These are phyloP conservation scores for Exaiptasia diaphana DNA, from an alignment of 64 coral and sea anemone species.

Conservation along the genomic window DNA sequence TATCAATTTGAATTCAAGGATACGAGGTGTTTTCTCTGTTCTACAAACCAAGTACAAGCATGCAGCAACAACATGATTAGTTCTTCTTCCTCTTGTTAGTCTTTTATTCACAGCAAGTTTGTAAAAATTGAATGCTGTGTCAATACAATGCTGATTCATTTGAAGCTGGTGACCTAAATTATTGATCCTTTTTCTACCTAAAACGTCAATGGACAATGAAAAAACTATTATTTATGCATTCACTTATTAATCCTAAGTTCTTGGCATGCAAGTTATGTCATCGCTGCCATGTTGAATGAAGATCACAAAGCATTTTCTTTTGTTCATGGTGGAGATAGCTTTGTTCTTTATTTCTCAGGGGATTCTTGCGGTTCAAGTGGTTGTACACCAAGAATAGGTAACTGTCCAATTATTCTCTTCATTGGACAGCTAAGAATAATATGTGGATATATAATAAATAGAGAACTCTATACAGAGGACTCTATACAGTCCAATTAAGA, in stretches of 20 bases:
- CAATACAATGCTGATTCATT: constrained; percentile 98
- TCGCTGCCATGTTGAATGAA: too few species aligned
- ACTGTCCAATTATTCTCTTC: too few species aligned
- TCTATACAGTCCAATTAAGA: too few species aligned
- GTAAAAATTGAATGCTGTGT: constrained; percentile 94
- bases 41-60: constrained; percentile 98
- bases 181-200: constrained; percentile 82
- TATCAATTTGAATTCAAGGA: constrained; percentile 52
- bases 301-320: too few species aligned
- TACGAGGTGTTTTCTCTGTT: constrained; percentile 97
- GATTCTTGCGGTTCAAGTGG: too few species aligned
- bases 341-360: too few species aligned
- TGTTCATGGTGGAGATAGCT: too few species aligned
- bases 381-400: too few species aligned
- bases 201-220: background rate
- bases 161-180: constrained; percentile 83
- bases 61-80: constrained; percentile 86
- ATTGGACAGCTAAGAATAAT: too few species aligned
- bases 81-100: constrained; percentile 85
- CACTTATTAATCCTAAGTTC: background rate
- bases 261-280: too few species aligned
- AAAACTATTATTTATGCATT: background rate
- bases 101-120: constrained; percentile 96
- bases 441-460: too few species aligned
- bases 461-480: too few species aligned